These are phyloP conservation scores for Drosophila busckii DNA, from an alignment of 1,140 invertebrate species.

Conservation along the genomic window DNA sequence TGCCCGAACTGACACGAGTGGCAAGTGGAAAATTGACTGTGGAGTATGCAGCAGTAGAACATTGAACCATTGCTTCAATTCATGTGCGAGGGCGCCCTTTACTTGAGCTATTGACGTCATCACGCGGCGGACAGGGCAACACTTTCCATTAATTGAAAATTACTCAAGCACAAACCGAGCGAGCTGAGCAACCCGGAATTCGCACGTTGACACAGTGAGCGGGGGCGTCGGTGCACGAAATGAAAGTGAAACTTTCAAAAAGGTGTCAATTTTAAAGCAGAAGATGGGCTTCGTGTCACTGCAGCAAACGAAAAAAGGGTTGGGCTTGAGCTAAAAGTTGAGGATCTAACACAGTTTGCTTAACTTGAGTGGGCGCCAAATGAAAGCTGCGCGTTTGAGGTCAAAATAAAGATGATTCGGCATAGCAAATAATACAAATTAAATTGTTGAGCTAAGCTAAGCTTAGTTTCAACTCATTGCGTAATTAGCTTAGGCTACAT, in stretches of 20 bases:
- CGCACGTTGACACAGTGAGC: slow-evolving; percentile 6
- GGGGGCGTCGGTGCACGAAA: slow-evolving; percentile 22
- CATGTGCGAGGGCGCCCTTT: slow-evolving; percentile 31
- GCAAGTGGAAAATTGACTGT: too few species aligned
- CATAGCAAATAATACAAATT: slow-evolving; percentile 23
- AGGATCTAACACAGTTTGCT: slow-evolving; percentile 25
- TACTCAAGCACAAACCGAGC: slow-evolving; percentile 52
- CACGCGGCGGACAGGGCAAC: slow-evolving; percentile 6
- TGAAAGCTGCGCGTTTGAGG: slow-evolving; percentile 16
- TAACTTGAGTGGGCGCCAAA: slow-evolving; percentile 11
- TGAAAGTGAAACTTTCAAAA: slow-evolving; percentile 74
- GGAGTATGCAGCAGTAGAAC: slow-evolving; percentile 40
- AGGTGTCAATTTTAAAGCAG: slow-evolving; percentile 67
- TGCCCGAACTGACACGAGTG: too few species aligned
- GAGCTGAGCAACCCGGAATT: slow-evolving; percentile 56
- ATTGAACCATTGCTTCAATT: slow-evolving; percentile 32
- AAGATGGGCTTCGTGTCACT: too few species aligned
- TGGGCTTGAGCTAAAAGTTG: slow-evolving; percentile 11
- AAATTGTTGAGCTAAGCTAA: slow-evolving; percentile 16
- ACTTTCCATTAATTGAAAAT: slow-evolving; percentile 78
- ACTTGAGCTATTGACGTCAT: slow-evolving; percentile 55
- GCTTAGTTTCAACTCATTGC: too few species aligned
- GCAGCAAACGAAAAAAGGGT: slow-evolving; percentile 23
- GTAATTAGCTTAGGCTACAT: too few species aligned
- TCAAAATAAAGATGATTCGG: not conserved